Percentiles rank a stretch among this genome's conserved stretches.
phyloP scores from a whole-genome alignment of 1,140 invertebrate genomes.

The Drosophila albomicans region DNA sequence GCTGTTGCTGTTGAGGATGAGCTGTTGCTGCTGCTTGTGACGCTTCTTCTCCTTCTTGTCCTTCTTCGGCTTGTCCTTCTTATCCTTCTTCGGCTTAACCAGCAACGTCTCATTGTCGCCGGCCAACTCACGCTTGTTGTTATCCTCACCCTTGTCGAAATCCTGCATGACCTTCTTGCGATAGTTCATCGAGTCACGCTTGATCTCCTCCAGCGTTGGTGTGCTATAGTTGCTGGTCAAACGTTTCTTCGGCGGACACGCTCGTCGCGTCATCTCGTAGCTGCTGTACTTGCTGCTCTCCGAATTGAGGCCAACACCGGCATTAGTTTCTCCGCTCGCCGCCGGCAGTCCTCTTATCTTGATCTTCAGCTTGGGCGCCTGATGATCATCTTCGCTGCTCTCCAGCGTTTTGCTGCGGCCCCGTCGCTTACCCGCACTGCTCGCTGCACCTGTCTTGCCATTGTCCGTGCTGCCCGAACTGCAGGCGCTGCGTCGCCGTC shows the following conservation, averaged over 20 bases:
- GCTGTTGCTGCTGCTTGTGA: conserved; percentile 79
- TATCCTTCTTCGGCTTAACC: conserved; percentile 80
- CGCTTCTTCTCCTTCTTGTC: conserved; percentile 89
- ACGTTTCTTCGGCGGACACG: conserved; percentile 92
- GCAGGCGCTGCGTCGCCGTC: conserved; percentile 84
- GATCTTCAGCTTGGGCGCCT: conserved; percentile 92
- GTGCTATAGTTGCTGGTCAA: conserved; percentile 87
- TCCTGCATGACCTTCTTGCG: conserved; percentile 93
- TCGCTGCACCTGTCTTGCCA: conserved; percentile 71
- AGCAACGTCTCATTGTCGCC: conserved; percentile 32
- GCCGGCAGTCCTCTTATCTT: conserved; percentile 88
- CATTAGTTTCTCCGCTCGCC: conserved; percentile 85
- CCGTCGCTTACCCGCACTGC: conserved; percentile 77
- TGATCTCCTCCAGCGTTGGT: conserved; percentile 91
- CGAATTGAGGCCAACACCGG: conserved; percentile 66
- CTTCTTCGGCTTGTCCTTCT: conserved; percentile 85
- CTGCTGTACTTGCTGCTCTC: conserved; percentile 60
- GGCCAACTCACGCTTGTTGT: conserved; percentile 63
- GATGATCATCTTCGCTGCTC: conserved; percentile 84
- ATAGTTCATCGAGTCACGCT: conserved; percentile 94
- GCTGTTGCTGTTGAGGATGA: conserved; percentile 43
- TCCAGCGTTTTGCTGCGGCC: conserved; percentile 84
- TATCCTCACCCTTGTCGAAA: conserved; percentile 89
- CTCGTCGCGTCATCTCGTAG: conserved; percentile 85
- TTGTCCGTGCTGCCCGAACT: conserved; percentile 84